Base-by-base conservation (phyloP, 2,113 vertebrate genomes). In the Epinephelus lanceolatus region DNA sequence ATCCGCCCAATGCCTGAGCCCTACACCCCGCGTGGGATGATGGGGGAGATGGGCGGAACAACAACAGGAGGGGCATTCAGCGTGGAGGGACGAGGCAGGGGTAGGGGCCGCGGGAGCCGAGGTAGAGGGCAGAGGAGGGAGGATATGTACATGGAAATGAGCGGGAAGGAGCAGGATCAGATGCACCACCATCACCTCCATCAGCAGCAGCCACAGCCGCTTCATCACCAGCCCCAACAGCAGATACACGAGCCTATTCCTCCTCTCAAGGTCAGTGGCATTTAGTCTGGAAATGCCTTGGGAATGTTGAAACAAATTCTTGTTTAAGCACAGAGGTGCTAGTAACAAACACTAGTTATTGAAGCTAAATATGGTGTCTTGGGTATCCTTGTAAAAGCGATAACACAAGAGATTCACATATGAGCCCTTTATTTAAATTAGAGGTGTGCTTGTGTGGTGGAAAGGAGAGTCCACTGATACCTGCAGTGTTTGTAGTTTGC, bases 1-100 rank as follows among this genome's bases (percentile, higher is more conserved):
- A 99, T 98, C 75, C 96, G 98, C 14, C 98, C 97, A 0, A 91
- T 98, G 91, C 96, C 96, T 0, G 96, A 96, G 14, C 95, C 97
- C 0, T 95, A 94, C 76, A 94, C 94, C 21, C 93, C 96, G 33
- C 55, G 95, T 80, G 83, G 93, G 66, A 94, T 94, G 94, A 74
- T 95, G 93, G 85, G 94, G 63, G 96, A 96, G 53, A 83, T 94
- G 90, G 92, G 94, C 61, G 81, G 90, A 69, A 85, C 94, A 42
- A 68, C 87, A 6, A 78, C 83, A 4, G 93, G 90, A 57, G 88
- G 21, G 17, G 89, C 96, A 86, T 97, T 94, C 95, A 82, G 4
- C 0, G 79, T 77, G 7, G 87, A 88, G 66, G 83, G 84, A 33
- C 57, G 90, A 45, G 91, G 92, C 0, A 88, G 95, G 73, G 95